Evolutionary conservation across 2,888 invertebrate genomes (phyloP), one percentile per base, ranked within the genome.

Genomic region (Clostera curtula): DNA sequence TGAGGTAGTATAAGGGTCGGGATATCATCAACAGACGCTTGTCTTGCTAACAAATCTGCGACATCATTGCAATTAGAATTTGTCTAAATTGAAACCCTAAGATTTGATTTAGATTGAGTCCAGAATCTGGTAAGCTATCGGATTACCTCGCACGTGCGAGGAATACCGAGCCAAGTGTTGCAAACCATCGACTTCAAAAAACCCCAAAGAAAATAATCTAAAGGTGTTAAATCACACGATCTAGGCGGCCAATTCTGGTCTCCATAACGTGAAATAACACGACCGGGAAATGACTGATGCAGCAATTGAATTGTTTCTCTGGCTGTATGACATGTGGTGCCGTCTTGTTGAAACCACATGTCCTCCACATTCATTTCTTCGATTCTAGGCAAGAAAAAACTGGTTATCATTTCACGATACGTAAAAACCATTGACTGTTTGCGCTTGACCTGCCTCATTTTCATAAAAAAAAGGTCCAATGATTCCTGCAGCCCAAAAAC

Each of bases 251-350:
- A 18, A 18, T 18, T 18, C 4, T 18, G 18, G 8, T 18, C 18
- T n/a, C n/a, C 18, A 8, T n/a, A 18, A 18, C n/a, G 15, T 5
- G 15, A 15, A 6, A 15, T 4, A 6, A 15, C 15, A 15, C 15
- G 15, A 15, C 15, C 15, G 6, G 15, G 15, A 15, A 19, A 18
- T 21, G n/a, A n/a, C 6, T 27, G 23, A 27, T 21, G 30, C 42
- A 48, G 34, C 34, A 51, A 25, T 27, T 43, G 36, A 36, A 48
- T 49, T 12, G 48, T 42, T 31, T 34, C 40, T 29, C 37, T 17
- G 29, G 43, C 40, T 44, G 37, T 49, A 32, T 51, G 47, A 31
- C 39, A 31, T 23, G 40, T 37, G 27, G 22, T 17, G 14, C 9
- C 31, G 27, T 39, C 18, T 25, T n/a, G n/a, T n/a, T n/a, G n/a